Evolutionary conservation across 2,113 vertebrate species (phyloP).

Genomic region (Balaeniceps rex): DNA sequence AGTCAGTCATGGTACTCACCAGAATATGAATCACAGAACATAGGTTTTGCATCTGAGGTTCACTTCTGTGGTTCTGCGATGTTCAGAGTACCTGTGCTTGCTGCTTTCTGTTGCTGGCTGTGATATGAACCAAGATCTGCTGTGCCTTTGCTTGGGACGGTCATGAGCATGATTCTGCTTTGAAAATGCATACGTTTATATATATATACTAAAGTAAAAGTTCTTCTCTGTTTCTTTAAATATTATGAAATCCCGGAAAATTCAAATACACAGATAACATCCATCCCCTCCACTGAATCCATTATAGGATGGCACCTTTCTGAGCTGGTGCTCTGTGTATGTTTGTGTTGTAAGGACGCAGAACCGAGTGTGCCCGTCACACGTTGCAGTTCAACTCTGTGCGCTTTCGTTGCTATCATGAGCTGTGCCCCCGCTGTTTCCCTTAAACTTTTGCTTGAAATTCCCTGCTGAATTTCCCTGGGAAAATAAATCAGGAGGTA

Average conservation of each 20-base stretch:
- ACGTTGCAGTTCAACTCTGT: rapidly evolving
- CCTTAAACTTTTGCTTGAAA: not conserved
- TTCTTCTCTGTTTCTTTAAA: not conserved
- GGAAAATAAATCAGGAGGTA: not conserved
- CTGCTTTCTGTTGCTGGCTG: not conserved
- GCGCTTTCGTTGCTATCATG: rapidly evolving
- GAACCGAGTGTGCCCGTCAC: too few relatives aligned
- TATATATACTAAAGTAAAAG: not conserved
- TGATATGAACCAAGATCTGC: too few relatives aligned
- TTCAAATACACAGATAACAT: too few relatives aligned
- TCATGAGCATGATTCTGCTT: not conserved
- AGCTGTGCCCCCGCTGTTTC: too few relatives aligned
- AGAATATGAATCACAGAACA: not conserved
- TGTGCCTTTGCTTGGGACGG: not conserved
- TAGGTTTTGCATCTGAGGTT: rapidly evolving
- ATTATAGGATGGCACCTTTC: rapidly evolving
- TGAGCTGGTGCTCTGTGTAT: rapidly evolving
- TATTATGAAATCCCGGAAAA: not conserved
- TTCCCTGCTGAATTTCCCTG: not conserved
- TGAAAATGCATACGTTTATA: not conserved
- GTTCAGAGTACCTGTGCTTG: not conserved
- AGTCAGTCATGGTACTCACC: not conserved
- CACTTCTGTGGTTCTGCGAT: not conserved
- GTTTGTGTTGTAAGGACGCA: not conserved
- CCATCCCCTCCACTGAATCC: rapidly evolving